phyloP scores from a whole-genome alignment of 2,888 invertebrate species.

The Glyphotaelius pellucidus region DNA sequence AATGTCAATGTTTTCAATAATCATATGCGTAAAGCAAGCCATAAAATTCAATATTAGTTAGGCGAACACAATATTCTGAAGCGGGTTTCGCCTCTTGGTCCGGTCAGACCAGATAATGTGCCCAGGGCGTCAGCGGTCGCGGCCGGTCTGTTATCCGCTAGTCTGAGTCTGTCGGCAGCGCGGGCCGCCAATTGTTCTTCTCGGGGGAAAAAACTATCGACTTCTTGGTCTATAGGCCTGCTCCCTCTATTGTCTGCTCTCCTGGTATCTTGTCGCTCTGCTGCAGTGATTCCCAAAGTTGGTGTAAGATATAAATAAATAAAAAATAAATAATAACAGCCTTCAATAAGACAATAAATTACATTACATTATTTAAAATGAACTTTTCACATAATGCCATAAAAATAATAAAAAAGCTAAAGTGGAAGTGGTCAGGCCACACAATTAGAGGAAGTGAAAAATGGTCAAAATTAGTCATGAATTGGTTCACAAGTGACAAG shows the following conservation, averaged over 20 bases:
- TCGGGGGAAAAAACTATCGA: not conserved
- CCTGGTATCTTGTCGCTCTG: not conserved
- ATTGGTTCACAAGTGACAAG: no score
- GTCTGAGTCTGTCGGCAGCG: not conserved
- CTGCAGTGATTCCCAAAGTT: not conserved
- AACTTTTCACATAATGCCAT: no score
- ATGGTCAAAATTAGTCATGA: no score
- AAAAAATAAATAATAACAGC: no score
- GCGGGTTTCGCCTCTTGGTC: not conserved
- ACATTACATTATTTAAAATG: no score
- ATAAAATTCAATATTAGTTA: not conserved
- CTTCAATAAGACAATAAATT: no score
- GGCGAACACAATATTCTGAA: not conserved
- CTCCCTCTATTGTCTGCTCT: conserved; percentile 7
- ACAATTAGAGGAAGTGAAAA: no score
- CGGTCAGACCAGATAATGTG: not conserved
- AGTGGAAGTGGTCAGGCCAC: no score
- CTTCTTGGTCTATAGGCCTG: not conserved
- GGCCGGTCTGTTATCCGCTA: not conserved
- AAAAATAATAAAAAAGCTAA: no score
- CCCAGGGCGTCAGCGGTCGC: conserved; percentile 3
- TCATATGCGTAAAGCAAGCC: not conserved
- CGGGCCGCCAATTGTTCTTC: conserved; percentile 6
- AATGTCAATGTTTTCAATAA: not conserved
- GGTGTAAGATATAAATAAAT: no score